Conservation (phyloP, 2,113 vertebrate species). For the Odocoileus virginianus region DNA sequence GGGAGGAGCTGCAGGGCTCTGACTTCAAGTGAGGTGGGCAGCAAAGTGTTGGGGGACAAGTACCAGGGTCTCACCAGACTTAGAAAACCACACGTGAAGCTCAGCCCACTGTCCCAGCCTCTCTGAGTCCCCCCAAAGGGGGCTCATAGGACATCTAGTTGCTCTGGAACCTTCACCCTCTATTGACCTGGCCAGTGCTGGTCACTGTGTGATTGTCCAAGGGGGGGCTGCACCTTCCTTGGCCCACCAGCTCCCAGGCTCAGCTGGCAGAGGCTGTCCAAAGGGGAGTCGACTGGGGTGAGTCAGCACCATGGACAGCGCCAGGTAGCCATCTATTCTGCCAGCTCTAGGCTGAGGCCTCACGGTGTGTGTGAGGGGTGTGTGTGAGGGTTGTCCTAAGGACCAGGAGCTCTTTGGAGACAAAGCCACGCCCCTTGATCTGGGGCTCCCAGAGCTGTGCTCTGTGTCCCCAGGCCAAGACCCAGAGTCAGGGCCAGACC, state of each 20-base stretch:
- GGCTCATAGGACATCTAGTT: too few species aligned
- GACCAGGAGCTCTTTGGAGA: neutral
- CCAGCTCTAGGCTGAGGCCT: neutral
- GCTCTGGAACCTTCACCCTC: neutral
- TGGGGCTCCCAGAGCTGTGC: too few species aligned
- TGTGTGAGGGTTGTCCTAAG: neutral
- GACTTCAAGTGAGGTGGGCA: too few species aligned
- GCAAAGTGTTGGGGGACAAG: neutral
- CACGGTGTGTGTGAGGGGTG: rapidly evolving
- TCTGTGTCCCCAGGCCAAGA: rapidly evolving
- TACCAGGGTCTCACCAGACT: neutral
- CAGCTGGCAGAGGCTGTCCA: neutral
- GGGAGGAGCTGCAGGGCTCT: neutral
- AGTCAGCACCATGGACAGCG: neutral
- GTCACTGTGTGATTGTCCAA: rapidly evolving
- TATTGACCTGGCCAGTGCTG: neutral
- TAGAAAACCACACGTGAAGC: rapidly evolving
- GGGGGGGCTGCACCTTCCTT: neutral
- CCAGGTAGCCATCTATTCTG: too few species aligned
- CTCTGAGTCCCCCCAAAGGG: neutral
- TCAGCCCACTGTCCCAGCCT: neutral
- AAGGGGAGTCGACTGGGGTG: rapidly evolving
- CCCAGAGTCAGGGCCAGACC: neutral
- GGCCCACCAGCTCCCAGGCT: neutral
- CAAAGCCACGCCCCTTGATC: neutral